Percentiles rank a stretch among this genome's conserved stretches.
Evolutionary conservation across 35 echinoderm and acorn worm genomes (phyloP).

Genomic region (Nesometra sesokonis): DNA sequence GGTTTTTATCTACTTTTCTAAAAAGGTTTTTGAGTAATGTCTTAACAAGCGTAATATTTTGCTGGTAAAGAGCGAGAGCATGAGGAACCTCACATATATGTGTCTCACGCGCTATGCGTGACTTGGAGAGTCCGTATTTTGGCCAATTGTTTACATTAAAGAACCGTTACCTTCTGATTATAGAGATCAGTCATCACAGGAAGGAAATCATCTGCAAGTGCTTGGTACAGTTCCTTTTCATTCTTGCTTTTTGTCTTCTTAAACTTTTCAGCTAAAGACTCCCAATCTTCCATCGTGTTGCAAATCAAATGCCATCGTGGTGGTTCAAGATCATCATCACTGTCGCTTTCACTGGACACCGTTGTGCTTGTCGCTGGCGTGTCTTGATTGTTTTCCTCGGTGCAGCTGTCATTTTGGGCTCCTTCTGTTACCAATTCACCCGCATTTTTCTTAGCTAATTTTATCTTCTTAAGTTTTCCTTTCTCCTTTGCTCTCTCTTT

Average conservation of each 20-base stretch:
- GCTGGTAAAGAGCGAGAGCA: too few species aligned
- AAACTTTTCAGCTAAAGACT: conserved; percentile 52
- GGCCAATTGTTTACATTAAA: too few species aligned
- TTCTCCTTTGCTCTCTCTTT: conserved; percentile 14
- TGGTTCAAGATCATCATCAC: conserved; percentile 70
- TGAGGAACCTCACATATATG: too few species aligned
- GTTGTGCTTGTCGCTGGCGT: neutral
- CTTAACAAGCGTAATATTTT: too few species aligned
- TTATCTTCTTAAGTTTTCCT: neutral
- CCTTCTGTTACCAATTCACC: neutral
- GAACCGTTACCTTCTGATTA: neutral
- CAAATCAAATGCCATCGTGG: conserved; percentile 80
- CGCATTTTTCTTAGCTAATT: neutral
- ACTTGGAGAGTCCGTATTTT: too few species aligned
- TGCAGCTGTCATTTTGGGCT: neutral
- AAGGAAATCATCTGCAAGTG: conserved; percentile 69
- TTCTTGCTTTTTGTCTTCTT: conserved; percentile 54
- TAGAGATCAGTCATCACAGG: conserved; percentile 39
- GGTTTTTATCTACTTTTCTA: too few species aligned
- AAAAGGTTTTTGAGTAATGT: too few species aligned
- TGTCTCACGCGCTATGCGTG: too few species aligned
- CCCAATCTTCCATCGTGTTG: conserved; percentile 76
- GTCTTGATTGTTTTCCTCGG: neutral
- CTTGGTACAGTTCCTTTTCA: conserved; percentile 71
- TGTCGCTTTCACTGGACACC: conserved; percentile 9